phyloP scores from a whole-genome alignment of 2,888 invertebrate species.

The Polylopha cassiicola region DNA sequence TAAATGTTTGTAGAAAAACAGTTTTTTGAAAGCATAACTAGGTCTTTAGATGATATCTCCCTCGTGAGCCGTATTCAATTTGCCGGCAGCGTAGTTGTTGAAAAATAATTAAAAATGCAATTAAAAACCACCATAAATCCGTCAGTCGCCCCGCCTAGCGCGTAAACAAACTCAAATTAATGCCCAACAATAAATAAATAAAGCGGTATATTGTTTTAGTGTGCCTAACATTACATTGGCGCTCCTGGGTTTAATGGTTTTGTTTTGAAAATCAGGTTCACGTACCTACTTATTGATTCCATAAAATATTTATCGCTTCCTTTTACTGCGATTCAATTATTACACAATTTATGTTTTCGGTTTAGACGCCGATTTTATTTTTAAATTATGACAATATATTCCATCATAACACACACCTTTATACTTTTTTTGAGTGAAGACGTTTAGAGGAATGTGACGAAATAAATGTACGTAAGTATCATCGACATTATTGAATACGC shows the following conservation, averaged over 20 bases:
- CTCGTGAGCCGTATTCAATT: conserved; percentile 61
- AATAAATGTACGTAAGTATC: too few species aligned
- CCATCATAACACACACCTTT: too few species aligned
- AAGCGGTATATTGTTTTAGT: conserved; percentile 47
- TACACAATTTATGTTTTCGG: too few species aligned
- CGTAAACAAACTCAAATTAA: conserved; percentile 55
- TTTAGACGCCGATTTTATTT: too few species aligned
- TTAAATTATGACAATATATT: too few species aligned
- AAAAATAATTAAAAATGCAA: conserved; percentile 74
- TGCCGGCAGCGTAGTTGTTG: conserved; percentile 60
- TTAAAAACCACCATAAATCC: conserved; percentile 71
- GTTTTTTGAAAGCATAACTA: conserved; percentile 27
- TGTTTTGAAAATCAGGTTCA: conserved; percentile 29
- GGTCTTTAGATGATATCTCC: conserved; percentile 51
- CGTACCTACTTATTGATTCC: conserved; percentile 26
- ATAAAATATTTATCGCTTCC: conserved; percentile 21
- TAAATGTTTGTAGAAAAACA: conserved; percentile 20
- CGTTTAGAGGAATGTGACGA: too few species aligned
- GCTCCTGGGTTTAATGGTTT: conserved; percentile 39
- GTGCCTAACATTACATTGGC: conserved; percentile 29
- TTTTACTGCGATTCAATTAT: conserved; percentile 7
- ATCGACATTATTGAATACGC: too few species aligned
- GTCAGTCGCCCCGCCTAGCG: conserved; percentile 59
- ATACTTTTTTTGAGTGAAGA: too few species aligned
- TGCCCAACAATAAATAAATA: conserved; percentile 50